These are phyloP conservation scores for Enteromius radiatus DNA, from an alignment of 2,797 vertebrate species.

Conservation along the genomic window DNA sequence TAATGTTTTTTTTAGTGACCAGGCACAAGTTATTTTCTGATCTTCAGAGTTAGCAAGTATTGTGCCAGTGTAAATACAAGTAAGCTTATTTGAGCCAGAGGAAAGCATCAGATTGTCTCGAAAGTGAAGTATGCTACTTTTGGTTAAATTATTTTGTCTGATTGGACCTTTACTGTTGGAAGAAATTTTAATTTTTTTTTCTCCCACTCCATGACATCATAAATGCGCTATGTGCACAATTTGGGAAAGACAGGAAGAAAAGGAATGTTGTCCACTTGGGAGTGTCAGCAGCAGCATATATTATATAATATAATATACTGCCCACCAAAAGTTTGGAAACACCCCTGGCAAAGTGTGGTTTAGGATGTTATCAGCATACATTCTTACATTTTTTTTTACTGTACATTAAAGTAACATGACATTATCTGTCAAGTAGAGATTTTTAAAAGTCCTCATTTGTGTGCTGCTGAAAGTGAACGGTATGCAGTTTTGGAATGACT, in stretches of 20 bases:
- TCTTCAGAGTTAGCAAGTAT: constrained; percentile 4
- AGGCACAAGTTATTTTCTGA: constrained; percentile 21
- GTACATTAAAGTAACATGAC: no score
- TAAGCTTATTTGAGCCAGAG: neutral
- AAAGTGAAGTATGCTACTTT: neutral
- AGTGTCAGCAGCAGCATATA: constrained; percentile 16
- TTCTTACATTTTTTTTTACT: no score
- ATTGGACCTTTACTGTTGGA: neutral
- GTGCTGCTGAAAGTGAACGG: neutral
- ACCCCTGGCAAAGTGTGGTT: no score
- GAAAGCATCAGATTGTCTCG: neutral
- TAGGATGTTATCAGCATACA: no score
- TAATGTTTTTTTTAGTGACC: constrained; percentile 17
- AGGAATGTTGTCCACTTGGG: neutral
- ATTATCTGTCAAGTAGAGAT: neutral
- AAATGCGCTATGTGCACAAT: constrained; percentile 37
- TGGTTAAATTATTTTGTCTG: neutral
- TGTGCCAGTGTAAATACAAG: constrained; percentile 10
- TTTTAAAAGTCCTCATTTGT: neutral
- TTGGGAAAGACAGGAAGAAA: constrained; percentile 49
- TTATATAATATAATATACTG: no score
- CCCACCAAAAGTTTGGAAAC: no score
- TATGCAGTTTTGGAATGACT: neutral
- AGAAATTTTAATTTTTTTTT: constrained; percentile 3
- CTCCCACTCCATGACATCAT: constrained; percentile 45